Percentiles rank a stretch among this genome's conserved stretches.
These are phyloP conservation scores for Malurus melanocephalus DNA, from an alignment of 2,113 vertebrate species.

Conservation along the genomic window DNA sequence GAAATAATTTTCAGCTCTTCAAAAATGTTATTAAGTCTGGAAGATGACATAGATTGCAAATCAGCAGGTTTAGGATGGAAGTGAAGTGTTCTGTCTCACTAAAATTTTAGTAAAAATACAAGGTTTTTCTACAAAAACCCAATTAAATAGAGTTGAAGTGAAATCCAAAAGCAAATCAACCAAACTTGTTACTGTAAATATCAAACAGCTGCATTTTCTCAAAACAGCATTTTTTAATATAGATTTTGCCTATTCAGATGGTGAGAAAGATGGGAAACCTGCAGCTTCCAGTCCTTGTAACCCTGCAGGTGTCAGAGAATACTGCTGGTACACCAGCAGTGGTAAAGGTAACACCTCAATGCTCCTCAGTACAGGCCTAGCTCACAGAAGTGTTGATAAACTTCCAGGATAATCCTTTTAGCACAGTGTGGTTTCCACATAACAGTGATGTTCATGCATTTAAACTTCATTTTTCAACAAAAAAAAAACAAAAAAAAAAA, in stretches of 20 bases:
- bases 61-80: neutral
- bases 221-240: neutral
- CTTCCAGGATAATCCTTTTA: neutral
- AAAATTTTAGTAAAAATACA: neutral
- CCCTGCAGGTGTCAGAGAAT: neutral
- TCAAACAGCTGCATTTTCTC: neutral
- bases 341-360: neutral
- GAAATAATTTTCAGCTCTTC: neutral
- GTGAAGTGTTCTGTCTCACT: neutral
- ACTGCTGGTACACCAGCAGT: too few relatives aligned
- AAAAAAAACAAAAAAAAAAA: neutral
- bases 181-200: neutral
- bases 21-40: neutral
- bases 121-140: accelerated
- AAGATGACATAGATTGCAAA: neutral
- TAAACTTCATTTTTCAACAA: neutral
- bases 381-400: neutral
- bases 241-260: neutral
- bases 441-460: neutral
- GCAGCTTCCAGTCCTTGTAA: neutral
- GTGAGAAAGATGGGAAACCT: neutral
- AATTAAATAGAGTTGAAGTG: neutral
- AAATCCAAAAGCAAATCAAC: neutral
- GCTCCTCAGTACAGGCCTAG: neutral
- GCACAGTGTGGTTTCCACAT: neutral